Base-by-base conservation (phyloP, 2,888 invertebrate species). In the Andrena minutula region DNA sequence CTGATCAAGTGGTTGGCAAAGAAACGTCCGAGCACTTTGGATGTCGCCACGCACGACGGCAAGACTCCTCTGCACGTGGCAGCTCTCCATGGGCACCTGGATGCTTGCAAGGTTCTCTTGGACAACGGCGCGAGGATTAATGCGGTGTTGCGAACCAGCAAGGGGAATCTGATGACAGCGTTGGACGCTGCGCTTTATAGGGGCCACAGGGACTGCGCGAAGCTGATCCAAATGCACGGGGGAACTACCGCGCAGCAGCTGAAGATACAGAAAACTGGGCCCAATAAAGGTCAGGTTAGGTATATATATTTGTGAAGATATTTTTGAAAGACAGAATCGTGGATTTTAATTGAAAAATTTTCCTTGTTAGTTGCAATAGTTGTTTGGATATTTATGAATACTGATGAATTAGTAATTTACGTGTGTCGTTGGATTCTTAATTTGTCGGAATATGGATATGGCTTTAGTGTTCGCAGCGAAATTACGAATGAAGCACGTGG, bases 61-160 rank as follows among this genome's bases (percentile, higher is more conserved):
- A 96, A 98, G 80, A 98, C 98, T 28, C 97, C 98, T 26, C 94
- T 99, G 60, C 99, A 99, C 94, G 97, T 99, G 82, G 99, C 99
- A 0, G 98, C 99, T 8, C 96, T 98, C 64, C 97, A 98, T 89
- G 99, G 99, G 90, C 98, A 99, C 93, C 96, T 99, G 4, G 99
- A 99, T 93, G 96, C 99, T 94, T 98, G 99, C 94, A 98, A 97
- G 94, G 95, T 96, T 82, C 94, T 99, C 20, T 93, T 99, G 75
- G 98, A 98, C 91, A 95, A 96, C 69, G 97, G 97, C 0, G 98
- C 98, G 0, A 96, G 97, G 91, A 96, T 98, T 1, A 99, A 99
- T 94, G 96, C 97, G 0, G 95, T 99, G 23, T 96, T 98, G 86
- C 95, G 97, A 75, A 98, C 97, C 49, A 96, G 96, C 0, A 97